Conservation (phyloP, 2,113 vertebrate genomes). For the Xyliphius kryptos region DNA sequence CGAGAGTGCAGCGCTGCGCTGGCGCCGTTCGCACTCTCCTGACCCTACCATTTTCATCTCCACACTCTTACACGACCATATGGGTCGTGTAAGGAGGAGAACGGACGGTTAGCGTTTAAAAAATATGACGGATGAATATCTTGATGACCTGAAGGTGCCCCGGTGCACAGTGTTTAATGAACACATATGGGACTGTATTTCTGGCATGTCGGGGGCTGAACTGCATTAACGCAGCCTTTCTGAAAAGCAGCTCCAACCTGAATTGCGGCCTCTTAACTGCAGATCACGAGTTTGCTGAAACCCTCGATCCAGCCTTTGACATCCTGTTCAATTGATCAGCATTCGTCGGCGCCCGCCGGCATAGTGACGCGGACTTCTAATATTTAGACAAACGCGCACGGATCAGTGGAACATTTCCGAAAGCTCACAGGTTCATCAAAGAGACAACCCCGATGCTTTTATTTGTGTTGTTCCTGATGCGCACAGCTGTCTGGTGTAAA, state of each 20-base stretch:
- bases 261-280: background rate
- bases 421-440: slow-evolving; percentile 5
- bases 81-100: slow-evolving; percentile 18
- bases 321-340: background rate
- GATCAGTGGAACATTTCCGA: no score
- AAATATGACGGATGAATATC: slow-evolving; percentile 14
- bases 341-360: background rate
- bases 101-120: slow-evolving; percentile 8
- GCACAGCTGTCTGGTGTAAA: slow-evolving; percentile 33
- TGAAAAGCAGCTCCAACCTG: background rate
- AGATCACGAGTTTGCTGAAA: background rate
- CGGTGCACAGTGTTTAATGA: slow-evolving; percentile 4
- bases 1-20: slow-evolving; percentile 37
- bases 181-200: background rate
- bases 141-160: background rate
- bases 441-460: background rate
- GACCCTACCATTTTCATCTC: slow-evolving; percentile 10
- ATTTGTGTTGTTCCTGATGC: slow-evolving; percentile 40
- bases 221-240: background rate
- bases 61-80: slow-evolving; percentile 9
- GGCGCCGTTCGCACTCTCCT: slow-evolving; percentile 25
- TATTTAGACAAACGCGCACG: no score
- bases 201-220: background rate
- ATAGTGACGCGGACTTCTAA: no score
- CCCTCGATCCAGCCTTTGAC: background rate